Conservation (phyloP, 2,113 vertebrate species). For the Tympanuchus pallidicinctus region DNA sequence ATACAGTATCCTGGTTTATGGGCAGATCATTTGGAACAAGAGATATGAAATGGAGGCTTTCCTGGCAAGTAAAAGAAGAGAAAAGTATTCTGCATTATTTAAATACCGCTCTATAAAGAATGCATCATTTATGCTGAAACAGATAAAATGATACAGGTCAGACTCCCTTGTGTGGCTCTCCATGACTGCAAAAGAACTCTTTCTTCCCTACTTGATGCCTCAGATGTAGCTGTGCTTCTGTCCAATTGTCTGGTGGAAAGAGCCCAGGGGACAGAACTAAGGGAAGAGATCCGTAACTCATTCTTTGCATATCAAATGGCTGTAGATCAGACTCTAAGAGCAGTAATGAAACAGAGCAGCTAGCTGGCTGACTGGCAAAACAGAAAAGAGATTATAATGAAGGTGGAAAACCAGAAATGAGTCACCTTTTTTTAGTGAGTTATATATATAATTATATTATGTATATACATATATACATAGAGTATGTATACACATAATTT, state of each 20-base stretch:
- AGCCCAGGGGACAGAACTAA: background rate
- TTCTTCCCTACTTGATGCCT: background rate
- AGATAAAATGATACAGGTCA: background rate
- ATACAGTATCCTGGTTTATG: background rate
- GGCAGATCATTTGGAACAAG: background rate
- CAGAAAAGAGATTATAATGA: background rate
- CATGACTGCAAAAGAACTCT: background rate
- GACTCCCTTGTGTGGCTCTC: background rate
- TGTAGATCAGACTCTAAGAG: background rate
- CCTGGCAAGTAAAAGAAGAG: background rate
- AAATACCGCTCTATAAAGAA: background rate
- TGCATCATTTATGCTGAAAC: background rate
- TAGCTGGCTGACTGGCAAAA: background rate
- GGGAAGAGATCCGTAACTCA: background rate
- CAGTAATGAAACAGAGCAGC: background rate
- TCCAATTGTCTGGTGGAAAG: background rate
- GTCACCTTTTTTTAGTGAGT: background rate
- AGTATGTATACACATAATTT: background rate
- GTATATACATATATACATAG: background rate
- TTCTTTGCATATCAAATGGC: background rate
- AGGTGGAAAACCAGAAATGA: background rate
- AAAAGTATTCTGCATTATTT: background rate
- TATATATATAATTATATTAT: background rate
- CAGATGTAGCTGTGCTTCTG: background rate
- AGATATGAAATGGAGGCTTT: background rate